phyloP scores from a whole-genome alignment of 2,888 invertebrate genomes.

The Antheraea assamensis region DNA sequence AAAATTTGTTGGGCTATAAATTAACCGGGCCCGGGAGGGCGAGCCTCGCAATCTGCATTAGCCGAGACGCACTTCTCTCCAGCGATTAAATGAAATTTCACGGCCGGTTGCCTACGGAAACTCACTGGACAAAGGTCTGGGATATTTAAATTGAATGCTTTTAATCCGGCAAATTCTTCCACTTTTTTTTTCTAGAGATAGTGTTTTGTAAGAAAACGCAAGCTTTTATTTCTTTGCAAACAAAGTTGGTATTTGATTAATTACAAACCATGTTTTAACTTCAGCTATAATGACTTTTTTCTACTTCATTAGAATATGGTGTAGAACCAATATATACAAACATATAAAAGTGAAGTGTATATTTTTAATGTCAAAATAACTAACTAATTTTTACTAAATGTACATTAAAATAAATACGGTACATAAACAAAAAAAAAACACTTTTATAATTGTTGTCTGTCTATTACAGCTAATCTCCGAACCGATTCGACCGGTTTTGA shows the following conservation, averaged over 20 bases:
- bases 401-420: no score
- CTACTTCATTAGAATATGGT: background rate
- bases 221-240: constrained; percentile 26
- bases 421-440: no score
- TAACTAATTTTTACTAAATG: no score
- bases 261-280: background rate
- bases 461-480: no score
- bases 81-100: constrained; percentile 80
- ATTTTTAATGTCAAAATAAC: no score
- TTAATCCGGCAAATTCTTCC: constrained; percentile 63
- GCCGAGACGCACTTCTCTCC: constrained; percentile 76
- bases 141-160: constrained; percentile 76
- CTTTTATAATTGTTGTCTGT: no score
- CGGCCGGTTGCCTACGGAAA: constrained; percentile 71
- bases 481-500: no score
- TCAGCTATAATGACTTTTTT: background rate
- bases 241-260: background rate
- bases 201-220: constrained; percentile 41
- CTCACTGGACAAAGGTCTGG: constrained; percentile 74
- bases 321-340: background rate
- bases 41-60: constrained; percentile 77
- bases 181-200: constrained; percentile 51
- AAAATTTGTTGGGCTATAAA: constrained; percentile 79
- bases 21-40: constrained; percentile 66
- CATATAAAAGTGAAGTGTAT: no score